Conservation (phyloP, 2,113 vertebrate species). For the Ciconia maguari region DNA sequence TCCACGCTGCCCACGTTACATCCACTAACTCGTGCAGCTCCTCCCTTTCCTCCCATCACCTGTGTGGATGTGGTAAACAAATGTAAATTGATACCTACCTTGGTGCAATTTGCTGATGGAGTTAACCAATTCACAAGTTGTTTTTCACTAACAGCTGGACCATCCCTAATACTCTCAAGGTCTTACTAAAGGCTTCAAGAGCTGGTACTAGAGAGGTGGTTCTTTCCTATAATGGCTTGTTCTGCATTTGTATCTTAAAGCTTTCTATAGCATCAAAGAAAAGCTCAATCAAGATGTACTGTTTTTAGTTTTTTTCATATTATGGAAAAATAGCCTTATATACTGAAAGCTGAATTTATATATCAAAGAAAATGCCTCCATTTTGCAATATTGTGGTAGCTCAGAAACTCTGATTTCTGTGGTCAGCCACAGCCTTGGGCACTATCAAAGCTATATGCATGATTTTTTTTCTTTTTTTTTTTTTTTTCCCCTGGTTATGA, state of each 20-base stretch:
- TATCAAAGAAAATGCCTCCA: background rate
- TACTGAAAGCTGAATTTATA: background rate
- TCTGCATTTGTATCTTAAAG: background rate
- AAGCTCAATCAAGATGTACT: background rate
- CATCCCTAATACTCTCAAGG: background rate
- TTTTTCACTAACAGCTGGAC: background rate
- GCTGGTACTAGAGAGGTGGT: background rate
- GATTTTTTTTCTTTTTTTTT: background rate
- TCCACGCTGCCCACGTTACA: accelerated
- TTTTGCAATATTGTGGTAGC: background rate
- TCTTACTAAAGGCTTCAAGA: background rate
- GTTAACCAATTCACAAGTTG: background rate
- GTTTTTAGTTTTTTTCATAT: background rate
- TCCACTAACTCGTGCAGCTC: background rate
- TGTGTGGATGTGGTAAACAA: slow-evolving; percentile 48
- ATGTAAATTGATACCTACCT: background rate
- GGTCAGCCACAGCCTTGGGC: background rate
- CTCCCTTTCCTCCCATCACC: slow-evolving; percentile 30
- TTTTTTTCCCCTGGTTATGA: background rate
- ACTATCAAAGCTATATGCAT: background rate
- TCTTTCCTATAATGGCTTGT: background rate
- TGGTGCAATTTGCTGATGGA: background rate
- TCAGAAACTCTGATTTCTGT: background rate
- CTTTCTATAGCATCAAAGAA: background rate
- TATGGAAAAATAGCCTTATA: background rate